phyloP scores from a whole-genome alignment of 2,888 invertebrate species.

The Cataglyphis altisquamis region DNA sequence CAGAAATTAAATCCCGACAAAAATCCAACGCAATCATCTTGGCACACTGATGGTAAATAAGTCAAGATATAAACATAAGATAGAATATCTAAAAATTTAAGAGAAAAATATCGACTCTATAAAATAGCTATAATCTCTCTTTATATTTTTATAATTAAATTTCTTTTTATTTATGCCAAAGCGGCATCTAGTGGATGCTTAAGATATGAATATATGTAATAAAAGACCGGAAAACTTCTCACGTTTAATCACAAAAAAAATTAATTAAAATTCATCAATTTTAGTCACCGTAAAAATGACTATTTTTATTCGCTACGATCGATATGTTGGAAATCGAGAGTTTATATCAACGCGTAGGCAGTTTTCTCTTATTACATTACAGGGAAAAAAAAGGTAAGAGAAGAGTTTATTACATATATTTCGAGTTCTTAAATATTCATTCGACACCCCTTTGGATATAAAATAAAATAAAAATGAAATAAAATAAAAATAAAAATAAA shows the following conservation, averaged over 20 bases:
- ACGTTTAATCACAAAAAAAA: background rate
- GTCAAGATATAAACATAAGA: background rate
- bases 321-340: slow-evolving; percentile 46
- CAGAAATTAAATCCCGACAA: background rate
- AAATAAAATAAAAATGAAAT: no score
- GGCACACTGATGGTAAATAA: background rate
- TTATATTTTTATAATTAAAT: background rate
- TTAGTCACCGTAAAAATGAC: background rate
- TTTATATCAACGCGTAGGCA: slow-evolving; percentile 2
- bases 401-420: slow-evolving; percentile 28
- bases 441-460: background rate
- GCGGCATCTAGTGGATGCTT: background rate
- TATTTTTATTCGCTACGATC: slow-evolving; percentile 39
- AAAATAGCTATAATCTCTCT: background rate
- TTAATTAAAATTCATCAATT: background rate
- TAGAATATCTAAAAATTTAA: background rate
- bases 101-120: background rate
- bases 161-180: background rate
- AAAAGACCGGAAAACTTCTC: background rate
- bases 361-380: slow-evolving; percentile 14
- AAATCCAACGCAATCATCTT: background rate
- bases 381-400: background rate
- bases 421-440: background rate
- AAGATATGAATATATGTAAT: background rate
- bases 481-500: no score